Evolutionary conservation across 2,113 vertebrate species (phyloP).

Genomic region (Amblyopsis rosae): DNA sequence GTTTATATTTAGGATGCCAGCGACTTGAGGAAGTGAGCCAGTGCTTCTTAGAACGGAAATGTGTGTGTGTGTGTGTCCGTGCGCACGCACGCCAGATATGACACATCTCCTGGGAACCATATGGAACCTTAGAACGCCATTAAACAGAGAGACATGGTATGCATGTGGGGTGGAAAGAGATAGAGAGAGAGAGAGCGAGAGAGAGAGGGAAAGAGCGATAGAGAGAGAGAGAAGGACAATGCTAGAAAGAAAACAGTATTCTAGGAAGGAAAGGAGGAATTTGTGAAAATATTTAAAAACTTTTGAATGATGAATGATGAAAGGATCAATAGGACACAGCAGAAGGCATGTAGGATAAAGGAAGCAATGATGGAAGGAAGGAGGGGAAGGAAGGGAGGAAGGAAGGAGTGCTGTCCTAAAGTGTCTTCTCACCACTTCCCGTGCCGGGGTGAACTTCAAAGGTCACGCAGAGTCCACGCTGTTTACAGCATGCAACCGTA

Average conservation of each 20-base stretch:
- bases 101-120: conserved; percentile 64
- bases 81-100: conserved; percentile 16
- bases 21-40: conserved; percentile 42
- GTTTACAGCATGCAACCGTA: too few species aligned
- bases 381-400: conserved; percentile 45
- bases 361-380: neutral
- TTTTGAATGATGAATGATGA: too few species aligned
- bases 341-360: too few species aligned
- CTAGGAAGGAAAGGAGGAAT: too few species aligned
- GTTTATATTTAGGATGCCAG: conserved; percentile 45
- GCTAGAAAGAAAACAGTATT: too few species aligned
- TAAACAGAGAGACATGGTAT: conserved; percentile 34
- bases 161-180: conserved; percentile 27
- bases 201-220: conserved; percentile 22
- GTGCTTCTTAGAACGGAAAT: conserved; percentile 29
- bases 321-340: too few species aligned
- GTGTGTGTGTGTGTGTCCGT: neutral
- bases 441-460: too few species aligned
- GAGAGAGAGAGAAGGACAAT: neutral
- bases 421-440: too few species aligned
- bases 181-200: conserved; percentile 30
- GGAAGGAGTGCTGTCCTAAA: conserved; percentile 35
- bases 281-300: too few species aligned
- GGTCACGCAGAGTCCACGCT: too few species aligned
- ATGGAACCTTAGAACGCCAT: conserved; percentile 63